Percentiles rank a stretch among this genome's conserved stretches.
These are phyloP conservation scores for Pocillopora damicornis DNA, from an alignment of 64 coral and sea anemone genomes.

Conservation along the genomic window DNA sequence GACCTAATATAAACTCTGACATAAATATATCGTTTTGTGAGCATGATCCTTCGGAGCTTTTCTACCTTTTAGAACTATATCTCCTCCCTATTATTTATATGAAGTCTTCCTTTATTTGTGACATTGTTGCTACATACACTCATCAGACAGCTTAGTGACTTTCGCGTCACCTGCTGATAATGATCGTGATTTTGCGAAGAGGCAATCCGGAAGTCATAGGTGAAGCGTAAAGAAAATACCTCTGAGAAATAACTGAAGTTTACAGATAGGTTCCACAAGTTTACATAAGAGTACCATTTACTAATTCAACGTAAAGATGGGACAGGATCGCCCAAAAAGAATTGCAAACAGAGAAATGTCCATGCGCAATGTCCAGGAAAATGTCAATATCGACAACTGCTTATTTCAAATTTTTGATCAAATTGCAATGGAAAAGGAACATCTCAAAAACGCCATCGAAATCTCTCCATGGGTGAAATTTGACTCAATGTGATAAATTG, in stretches of 20 bases:
- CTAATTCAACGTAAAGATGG: neutral
- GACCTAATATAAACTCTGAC: too few relatives aligned
- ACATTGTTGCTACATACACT: neutral
- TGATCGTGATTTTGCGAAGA: neutral
- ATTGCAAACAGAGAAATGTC: neutral
- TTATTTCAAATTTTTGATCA: too few relatives aligned
- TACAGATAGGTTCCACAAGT: neutral
- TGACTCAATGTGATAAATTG: neutral
- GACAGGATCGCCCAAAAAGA: neutral
- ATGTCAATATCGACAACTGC: too few relatives aligned
- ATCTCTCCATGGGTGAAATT: too few relatives aligned
- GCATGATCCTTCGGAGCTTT: too few relatives aligned
- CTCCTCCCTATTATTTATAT: neutral
- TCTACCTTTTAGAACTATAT: too few relatives aligned
- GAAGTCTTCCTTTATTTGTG: neutral
- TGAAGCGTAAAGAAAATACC: constrained; percentile 9
- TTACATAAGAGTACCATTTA: neutral
- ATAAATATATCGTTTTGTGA: too few relatives aligned
- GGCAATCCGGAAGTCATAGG: constrained; percentile 3
- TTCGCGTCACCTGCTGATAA: neutral
- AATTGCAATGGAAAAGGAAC: too few relatives aligned
- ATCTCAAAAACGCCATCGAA: too few relatives aligned
- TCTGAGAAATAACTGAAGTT: neutral
- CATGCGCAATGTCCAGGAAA: too few relatives aligned
- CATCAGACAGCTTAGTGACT: neutral